A percentile compares a stretch with the other conserved stretches of the same genome.
Conservation (phyloP, 2,797 vertebrate genomes). For the Helostoma temminkii region DNA sequence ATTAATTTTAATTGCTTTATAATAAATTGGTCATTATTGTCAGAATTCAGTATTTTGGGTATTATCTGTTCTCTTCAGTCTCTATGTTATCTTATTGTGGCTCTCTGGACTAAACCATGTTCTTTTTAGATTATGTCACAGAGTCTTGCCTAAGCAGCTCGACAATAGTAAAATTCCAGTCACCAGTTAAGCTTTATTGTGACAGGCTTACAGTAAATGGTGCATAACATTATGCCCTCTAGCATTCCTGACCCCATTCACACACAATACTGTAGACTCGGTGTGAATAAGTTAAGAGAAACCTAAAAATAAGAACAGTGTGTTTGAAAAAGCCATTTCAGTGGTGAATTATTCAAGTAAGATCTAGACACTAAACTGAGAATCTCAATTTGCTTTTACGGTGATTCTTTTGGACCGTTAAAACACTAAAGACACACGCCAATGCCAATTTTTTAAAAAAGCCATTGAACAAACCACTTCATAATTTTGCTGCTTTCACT, state of each 20-base stretch:
- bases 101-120: not conserved
- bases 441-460: slow-evolving; percentile 10
- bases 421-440: slow-evolving; percentile 15
- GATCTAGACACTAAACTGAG: slow-evolving; percentile 16
- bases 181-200: slow-evolving; percentile 20
- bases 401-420: slow-evolving; percentile 4
- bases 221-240: slow-evolving; percentile 17
- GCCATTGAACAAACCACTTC: slow-evolving; percentile 14
- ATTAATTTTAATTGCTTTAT: not conserved
- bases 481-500: slow-evolving; percentile 2
- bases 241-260: slow-evolving; percentile 30
- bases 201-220: slow-evolving; percentile 20
- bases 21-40: not conserved
- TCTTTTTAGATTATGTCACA: not conserved
- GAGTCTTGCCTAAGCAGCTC: not conserved
- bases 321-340: slow-evolving; percentile 51
- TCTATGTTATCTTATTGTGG: not conserved
- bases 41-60: not conserved
- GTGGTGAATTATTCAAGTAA: slow-evolving; percentile 63
- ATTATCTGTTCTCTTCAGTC: not conserved
- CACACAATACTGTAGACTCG: slow-evolving; percentile 13
- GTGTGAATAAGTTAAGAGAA: slow-evolving; percentile 55
- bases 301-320: slow-evolving; percentile 53
- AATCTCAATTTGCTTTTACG: slow-evolving; percentile 44
- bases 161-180: slow-evolving; percentile 16